Evolutionary conservation across 1,140 invertebrate genomes (phyloP), one percentile per base, ranked within the genome.

Genomic region (Babylonia areolata): DNA sequence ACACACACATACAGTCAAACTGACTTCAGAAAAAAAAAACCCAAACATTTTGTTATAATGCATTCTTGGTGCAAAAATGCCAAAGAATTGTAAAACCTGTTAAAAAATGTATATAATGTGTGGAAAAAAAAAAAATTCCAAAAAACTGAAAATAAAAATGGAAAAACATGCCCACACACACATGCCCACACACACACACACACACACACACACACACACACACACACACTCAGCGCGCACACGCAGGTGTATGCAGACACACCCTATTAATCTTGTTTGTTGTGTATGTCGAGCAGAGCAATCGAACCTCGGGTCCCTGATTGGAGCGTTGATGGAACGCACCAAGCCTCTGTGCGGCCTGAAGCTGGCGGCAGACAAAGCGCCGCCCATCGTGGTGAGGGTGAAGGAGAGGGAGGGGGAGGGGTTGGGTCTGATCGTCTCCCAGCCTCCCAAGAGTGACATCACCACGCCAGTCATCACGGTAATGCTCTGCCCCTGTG

Each of bases 321-420:
- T 90, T 37, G 83, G 86, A 35, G 86, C 85, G 31, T 79, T 90
- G 71, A 88, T 90, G 89, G 75, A 88, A 51, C 58, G 85, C 86
- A 90, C 85, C 31, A 90, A 89, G 58, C 89, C 89, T 46, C 87
- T 89, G 11, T 89, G 87, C 35, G 89, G 89, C n/a, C 86, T 89
- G 35, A 87, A 89, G 40, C 85, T 87, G 23, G 79, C 37, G 28
- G 79, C 37, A 31, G 87, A 85, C 33, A 83, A 75, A 23, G 80
- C 77, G 31, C 11, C 69, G 28, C 58, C 73, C 40, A 83, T 82
- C 33, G 51, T 86, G 42, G 69, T 82, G 64, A 40, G 73, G 23
- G 51, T 77, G 54, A 78, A 78, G 37, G 78, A 85, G 77, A 37
- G 28, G 51, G 51, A 85, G 40, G 64, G 84, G 54, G 78, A 69